phyloP scores from a whole-genome alignment of 2,888 invertebrate genomes.

The Amitus sp. region DNA sequence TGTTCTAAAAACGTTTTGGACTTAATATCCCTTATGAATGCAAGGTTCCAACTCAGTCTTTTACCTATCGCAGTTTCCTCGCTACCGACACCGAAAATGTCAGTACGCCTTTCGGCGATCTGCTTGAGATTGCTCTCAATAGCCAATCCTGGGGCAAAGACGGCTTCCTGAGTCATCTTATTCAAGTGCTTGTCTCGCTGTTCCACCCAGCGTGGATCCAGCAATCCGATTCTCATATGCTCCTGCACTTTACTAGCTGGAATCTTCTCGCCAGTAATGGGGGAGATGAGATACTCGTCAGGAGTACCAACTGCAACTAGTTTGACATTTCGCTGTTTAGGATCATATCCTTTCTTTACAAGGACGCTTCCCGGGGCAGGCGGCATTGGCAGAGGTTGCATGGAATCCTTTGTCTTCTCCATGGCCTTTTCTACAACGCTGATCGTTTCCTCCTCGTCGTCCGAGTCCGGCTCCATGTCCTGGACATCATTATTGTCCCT shows the following conservation, averaged over 20 bases:
- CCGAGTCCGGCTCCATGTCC: conserved; percentile 92
- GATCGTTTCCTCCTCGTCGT: conserved; percentile 72
- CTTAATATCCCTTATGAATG: too few relatives aligned
- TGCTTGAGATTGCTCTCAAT: conserved; percentile 96
- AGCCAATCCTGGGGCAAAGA: conserved; percentile 82
- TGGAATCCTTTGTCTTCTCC: conserved; percentile 63
- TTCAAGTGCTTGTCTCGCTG: conserved; percentile 94
- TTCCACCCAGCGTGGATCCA: conserved; percentile 98
- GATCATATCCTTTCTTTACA: conserved; percentile 96
- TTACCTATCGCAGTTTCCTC: conserved; percentile 97
- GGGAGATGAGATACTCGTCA: conserved; percentile 95
- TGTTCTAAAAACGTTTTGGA: too few relatives aligned
- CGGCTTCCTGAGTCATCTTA: conserved; percentile 90
- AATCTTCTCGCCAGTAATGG: conserved; percentile 97
- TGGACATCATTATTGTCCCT: conserved; percentile 75
- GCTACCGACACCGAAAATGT: conserved; percentile 99
- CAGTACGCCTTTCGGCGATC: conserved; percentile 98
- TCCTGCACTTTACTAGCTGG: conserved; percentile 97
- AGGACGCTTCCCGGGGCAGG: conserved; percentile 93
- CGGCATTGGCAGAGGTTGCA: conserved; percentile 79
- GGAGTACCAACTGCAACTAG: conserved; percentile 73
- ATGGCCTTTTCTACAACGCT: conserved; percentile 51
- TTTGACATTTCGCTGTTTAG: conserved; percentile 78
- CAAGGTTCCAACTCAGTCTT: too few relatives aligned
- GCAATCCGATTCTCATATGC: conserved; percentile 95